Conservation (phyloP, 2,113 vertebrate genomes). For the Fukomys damarensis region DNA sequence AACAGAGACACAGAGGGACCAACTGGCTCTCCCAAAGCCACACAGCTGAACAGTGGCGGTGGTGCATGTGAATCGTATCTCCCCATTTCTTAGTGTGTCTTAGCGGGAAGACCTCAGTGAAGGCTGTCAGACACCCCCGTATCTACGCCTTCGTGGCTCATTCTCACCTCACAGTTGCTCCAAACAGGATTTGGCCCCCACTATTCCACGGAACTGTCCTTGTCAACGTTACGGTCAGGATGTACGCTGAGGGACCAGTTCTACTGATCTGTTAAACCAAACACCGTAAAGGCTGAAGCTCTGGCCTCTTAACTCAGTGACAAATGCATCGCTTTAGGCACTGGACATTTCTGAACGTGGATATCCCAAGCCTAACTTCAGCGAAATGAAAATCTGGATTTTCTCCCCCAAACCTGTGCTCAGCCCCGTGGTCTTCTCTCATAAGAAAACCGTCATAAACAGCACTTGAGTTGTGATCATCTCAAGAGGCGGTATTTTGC, state of each 20-base stretch:
- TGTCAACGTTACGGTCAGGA: not conserved
- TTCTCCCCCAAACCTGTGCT: too few relatives aligned
- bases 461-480: not conserved
- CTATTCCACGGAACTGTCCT: not conserved
- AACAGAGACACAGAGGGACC: not conserved
- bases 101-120: too few relatives aligned
- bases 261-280: not conserved
- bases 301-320: not conserved
- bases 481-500: not conserved
- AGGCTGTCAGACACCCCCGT: not conserved
- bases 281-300: too few relatives aligned
- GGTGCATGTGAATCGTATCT: fast-evolving
- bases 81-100: too few relatives aligned
- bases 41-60: not conserved
- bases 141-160: not conserved
- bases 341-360: not conserved
- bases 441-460: not conserved
- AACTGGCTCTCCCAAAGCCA: not conserved
- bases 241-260: not conserved
- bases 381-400: not conserved
- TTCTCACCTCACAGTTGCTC: not conserved
- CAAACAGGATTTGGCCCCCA: not conserved
- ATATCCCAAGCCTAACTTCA: not conserved
- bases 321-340: not conserved
- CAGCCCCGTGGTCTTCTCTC: not conserved